Conservation (phyloP, 2,888 invertebrate genomes). For the Acanthoscelides obtectus region DNA sequence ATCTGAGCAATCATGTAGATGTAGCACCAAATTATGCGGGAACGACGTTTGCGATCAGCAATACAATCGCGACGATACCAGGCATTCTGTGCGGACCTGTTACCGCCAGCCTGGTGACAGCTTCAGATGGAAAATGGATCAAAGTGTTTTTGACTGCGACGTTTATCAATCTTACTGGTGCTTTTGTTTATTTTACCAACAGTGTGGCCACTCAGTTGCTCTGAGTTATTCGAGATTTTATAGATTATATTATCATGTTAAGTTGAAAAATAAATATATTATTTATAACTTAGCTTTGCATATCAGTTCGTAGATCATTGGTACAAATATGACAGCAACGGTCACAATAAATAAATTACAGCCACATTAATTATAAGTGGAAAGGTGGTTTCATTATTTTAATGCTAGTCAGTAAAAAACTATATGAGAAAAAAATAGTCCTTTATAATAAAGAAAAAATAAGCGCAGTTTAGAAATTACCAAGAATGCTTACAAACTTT, state of each 20-base stretch:
- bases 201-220: constrained; percentile 64
- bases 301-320: neutral
- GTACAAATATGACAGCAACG: no score
- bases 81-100: constrained; percentile 72
- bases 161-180: constrained; percentile 66
- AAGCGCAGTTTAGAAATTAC: no score
- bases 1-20: constrained; percentile 73
- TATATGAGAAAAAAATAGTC: no score
- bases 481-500: no score
- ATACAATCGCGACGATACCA: constrained; percentile 71
- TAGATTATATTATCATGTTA: constrained; percentile 13
- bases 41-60: constrained; percentile 71
- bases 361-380: no score
- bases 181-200: constrained; percentile 67
- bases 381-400: no score
- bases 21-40: constrained; percentile 74
- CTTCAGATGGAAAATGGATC: constrained; percentile 67
- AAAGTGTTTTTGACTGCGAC: constrained; percentile 70
- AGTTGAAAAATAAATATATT: constrained; percentile 10
- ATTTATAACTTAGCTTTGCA: neutral
- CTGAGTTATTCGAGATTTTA: constrained; percentile 36
- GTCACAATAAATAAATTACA: no score
- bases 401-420: no score
- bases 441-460: no score
- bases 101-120: constrained; percentile 67